Percentiles rank a stretch among this genome's conserved stretches.
Evolutionary conservation across 1,140 invertebrate species (phyloP).

Genomic region (Lethocerus indicus): DNA sequence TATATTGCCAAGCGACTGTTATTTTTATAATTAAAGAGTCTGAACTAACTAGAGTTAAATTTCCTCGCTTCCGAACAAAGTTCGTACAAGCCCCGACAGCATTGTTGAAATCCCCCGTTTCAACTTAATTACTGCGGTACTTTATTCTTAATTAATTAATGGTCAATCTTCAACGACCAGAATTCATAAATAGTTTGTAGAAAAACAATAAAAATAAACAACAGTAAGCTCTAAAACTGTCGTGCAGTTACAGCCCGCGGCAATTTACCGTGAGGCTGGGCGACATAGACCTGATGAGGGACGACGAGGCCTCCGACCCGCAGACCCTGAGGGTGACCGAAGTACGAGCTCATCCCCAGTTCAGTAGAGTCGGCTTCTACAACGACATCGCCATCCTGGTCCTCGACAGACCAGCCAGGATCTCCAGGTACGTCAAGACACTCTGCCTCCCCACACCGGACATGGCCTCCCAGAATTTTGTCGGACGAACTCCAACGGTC

Average conservation of each 20-base stretch:
- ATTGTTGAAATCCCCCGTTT: too few relatives aligned
- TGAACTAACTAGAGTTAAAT: too few relatives aligned
- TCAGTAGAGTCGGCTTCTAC: conserved; percentile 72
- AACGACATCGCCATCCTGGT: conserved; percentile 80
- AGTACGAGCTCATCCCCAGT: conserved; percentile 61
- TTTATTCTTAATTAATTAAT: too few relatives aligned
- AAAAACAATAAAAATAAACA: too few relatives aligned
- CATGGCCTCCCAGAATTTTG: conserved; percentile 37
- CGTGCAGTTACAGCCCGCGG: conserved; percentile 53
- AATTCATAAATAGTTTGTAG: too few relatives aligned
- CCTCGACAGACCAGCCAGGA: conserved; percentile 50
- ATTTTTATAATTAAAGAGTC: too few relatives aligned
- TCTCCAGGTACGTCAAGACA: conserved; percentile 70
- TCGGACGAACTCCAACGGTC: conserved; percentile 60
- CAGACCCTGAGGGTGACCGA: conserved; percentile 58
- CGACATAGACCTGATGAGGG: conserved; percentile 65
- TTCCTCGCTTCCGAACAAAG: too few relatives aligned
- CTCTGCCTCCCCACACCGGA: conserved; percentile 58
- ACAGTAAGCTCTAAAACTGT: too few relatives aligned
- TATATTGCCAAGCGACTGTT: too few relatives aligned
- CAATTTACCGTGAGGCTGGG: conserved; percentile 80
- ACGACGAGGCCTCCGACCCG: conserved; percentile 62
- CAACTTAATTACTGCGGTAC: too few relatives aligned
- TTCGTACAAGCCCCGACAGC: too few relatives aligned
- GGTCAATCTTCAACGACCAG: too few relatives aligned